Base-by-base conservation (phyloP, 1,140 invertebrate species). In the Wasmannia auropunctata region DNA sequence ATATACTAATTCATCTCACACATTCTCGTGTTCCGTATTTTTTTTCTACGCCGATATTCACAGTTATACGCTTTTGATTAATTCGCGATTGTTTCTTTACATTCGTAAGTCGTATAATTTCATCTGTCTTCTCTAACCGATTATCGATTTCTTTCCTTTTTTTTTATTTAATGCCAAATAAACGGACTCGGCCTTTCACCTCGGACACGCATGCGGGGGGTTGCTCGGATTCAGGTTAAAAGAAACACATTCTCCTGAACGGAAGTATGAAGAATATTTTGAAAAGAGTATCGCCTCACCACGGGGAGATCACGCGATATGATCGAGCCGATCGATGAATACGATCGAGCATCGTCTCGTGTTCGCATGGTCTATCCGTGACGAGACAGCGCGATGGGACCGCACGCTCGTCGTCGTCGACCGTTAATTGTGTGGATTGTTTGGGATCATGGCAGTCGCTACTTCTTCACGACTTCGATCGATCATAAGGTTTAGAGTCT, bases 261-360 rank as follows among this genome's bases (percentile, higher is more conserved):
- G 87, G 89, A 92, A 92, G 69, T 77, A 92, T 91, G 90, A 91
- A 92, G 94, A 95, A 95, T 95, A 95, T 95, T 94, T 94, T 92
- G 93, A 95, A 94, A 93, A 94, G 91, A 91, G 92, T 92, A 91
- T 92, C 91, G 90, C 74, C 91, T 91, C 81, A 70, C 86, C 90
- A 87, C 63, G 86, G 43, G 46, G 37, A 93, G 91, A 75, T 46
- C 74, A 37, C 58, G 28, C 63, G 62, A 25, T 49, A 34, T 10
- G 4, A 77, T 22, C 3, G 25, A 77, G 65, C 60, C 85, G 14
- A 67, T 79, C 75, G 75, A n/a, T n/a, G n/a, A 77, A 19, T 16
- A 16, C 25, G 28, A 69, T 54, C 43, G 46, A 4, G 11, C 4
- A n/a, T n/a, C 4, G 14, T 37, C 31, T 37, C 31, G 22, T 0